phyloP scores from a whole-genome alignment of 2,888 invertebrate genomes.

The Cerceris ruficornis region DNA sequence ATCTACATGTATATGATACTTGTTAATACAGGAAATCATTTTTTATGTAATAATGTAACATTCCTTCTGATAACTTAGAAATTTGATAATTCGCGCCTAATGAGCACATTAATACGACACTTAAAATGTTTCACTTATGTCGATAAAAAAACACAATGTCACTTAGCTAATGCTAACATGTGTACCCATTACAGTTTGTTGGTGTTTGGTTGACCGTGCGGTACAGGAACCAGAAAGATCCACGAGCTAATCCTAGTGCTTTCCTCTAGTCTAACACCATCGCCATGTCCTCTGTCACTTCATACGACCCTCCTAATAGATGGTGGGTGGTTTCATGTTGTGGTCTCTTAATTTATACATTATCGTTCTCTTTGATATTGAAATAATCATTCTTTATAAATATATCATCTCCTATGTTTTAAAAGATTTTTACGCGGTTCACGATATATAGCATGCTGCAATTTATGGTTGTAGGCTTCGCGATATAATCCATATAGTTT shows the following conservation, averaged over 20 bases:
- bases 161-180: slow-evolving; percentile 51
- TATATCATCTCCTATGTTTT: slow-evolving; percentile 6
- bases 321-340: slow-evolving; percentile 77
- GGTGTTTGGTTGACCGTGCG: slow-evolving; percentile 98
- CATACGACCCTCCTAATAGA: slow-evolving; percentile 78
- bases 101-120: slow-evolving; percentile 18
- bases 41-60: slow-evolving; percentile 9
- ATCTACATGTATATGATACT: not conserved
- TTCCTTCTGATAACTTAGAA: not conserved
- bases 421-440: slow-evolving; percentile 19
- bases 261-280: slow-evolving; percentile 91
- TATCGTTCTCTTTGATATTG: slow-evolving; percentile 34
- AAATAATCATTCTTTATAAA: slow-evolving; percentile 16
- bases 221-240: slow-evolving; percentile 99
- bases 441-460: slow-evolving; percentile 16
- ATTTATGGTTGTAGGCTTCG: slow-evolving; percentile 9
- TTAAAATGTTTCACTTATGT: slow-evolving; percentile 34
- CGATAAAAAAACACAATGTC: slow-evolving; percentile 22
- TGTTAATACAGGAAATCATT: not conserved
- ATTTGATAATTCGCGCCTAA: not conserved
- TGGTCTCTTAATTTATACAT: slow-evolving; percentile 51
- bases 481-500: no score
- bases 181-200: slow-evolving; percentile 90
- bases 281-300: slow-evolving; percentile 80
- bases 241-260: slow-evolving; percentile 97